Percentiles rank a stretch among this genome's conserved stretches.
These are phyloP conservation scores for Pontoporia blainvillei DNA, from an alignment of 2,113 vertebrate species.

Conservation along the genomic window DNA sequence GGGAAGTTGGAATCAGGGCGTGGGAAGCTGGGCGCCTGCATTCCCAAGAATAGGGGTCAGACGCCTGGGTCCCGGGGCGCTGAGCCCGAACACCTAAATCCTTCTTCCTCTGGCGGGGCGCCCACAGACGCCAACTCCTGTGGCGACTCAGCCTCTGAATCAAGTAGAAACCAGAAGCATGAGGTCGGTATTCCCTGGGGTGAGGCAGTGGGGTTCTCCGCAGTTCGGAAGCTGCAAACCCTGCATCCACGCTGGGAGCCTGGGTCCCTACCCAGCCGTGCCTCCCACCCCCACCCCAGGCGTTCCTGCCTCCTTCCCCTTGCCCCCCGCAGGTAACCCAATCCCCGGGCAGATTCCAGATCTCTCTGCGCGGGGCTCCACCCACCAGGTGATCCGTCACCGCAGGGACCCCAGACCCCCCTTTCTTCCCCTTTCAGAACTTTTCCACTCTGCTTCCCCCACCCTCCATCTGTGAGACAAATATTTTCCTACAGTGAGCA, in stretches of 20 bases:
- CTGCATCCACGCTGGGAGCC: not conserved
- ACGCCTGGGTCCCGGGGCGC: not conserved
- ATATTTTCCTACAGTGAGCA: conserved; percentile 68
- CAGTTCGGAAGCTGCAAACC: not conserved
- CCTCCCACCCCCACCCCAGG: not conserved
- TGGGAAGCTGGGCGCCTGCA: not conserved
- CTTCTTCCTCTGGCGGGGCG: not conserved
- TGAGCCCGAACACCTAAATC: not conserved
- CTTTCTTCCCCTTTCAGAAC: not conserved
- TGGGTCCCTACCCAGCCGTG: not conserved
- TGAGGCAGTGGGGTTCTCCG: not conserved
- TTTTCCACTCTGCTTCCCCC: not conserved
- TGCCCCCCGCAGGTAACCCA: not conserved
- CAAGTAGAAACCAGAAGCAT: conserved; percentile 46
- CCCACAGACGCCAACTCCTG: conserved; percentile 36
- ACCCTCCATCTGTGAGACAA: conserved; percentile 46
- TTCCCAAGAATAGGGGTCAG: not conserved
- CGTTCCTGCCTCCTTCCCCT: not conserved
- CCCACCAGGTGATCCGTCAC: not conserved
- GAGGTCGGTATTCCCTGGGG: not conserved
- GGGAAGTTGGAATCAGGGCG: not conserved
- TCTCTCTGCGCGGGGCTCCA: not conserved
- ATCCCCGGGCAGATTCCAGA: not conserved
- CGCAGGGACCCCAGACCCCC: not conserved
- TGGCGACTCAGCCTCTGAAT: conserved; percentile 48